phyloP scores from a whole-genome alignment of 2,888 invertebrate species.

The Spicauda simplicius region DNA sequence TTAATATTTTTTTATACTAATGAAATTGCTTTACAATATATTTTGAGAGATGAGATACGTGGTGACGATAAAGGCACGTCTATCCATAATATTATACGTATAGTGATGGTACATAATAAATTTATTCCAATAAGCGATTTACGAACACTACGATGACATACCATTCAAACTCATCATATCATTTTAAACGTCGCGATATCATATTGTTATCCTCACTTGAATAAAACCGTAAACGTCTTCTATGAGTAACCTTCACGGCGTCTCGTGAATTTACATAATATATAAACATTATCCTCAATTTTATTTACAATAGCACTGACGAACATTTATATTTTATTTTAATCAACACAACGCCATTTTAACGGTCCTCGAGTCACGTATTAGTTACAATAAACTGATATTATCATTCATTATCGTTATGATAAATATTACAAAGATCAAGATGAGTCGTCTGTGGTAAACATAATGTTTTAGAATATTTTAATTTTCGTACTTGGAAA shows the following conservation, averaged over 20 bases:
- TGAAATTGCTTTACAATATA: too few relatives aligned
- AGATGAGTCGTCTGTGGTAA: conserved; percentile 39
- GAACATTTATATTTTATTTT: conserved; percentile 23
- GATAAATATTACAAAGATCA: conserved; percentile 48
- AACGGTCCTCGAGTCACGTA: conserved; percentile 44
- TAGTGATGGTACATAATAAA: too few relatives aligned
- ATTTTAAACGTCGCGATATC: neutral
- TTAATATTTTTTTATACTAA: too few relatives aligned
- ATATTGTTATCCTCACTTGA: conserved; percentile 1
- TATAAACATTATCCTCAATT: conserved; percentile 32
- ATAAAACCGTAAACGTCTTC: conserved; percentile 15
- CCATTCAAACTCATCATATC: neutral
- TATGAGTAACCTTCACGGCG: conserved; percentile 29
- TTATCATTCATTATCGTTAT: conserved; percentile 43
- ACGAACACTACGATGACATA: neutral
- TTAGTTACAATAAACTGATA: conserved; percentile 35
- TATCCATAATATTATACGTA: too few relatives aligned
- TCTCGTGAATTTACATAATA: conserved; percentile 32
- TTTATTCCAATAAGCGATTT: neutral
- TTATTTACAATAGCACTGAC: conserved; percentile 28
- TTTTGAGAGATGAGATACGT: too few relatives aligned
- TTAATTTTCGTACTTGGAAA: conserved; percentile 2
- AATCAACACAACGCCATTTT: conserved; percentile 34
- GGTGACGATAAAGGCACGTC: too few relatives aligned
- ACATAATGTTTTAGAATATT: conserved; percentile 24